A percentile compares a stretch with the other conserved stretches of the same genome.
phyloP scores from a whole-genome alignment of 2,888 invertebrate species.

The Nymphalis c-album region DNA sequence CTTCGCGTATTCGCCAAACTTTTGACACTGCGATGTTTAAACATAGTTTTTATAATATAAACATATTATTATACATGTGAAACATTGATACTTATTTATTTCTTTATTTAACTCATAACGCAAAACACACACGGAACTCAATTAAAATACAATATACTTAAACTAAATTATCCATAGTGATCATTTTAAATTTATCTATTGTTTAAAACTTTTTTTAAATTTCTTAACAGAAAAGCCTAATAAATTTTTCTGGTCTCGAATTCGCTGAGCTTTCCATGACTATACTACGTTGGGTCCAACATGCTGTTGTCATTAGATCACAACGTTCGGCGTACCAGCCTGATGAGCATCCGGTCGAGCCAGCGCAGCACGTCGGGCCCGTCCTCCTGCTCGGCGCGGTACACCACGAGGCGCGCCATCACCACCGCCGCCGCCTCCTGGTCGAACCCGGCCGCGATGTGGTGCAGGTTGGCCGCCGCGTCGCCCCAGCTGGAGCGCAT shows the following conservation, averaged over 20 bases:
- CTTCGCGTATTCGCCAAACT: slow-evolving; percentile 99
- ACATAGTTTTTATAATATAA: not conserved
- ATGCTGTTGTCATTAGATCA: not conserved
- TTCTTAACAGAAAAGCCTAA: too few species aligned
- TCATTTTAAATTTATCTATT: too few species aligned
- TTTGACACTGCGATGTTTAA: slow-evolving; percentile 90
- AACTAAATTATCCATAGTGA: too few species aligned
- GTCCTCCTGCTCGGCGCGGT: slow-evolving; percentile 96
- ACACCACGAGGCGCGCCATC: slow-evolving; percentile 98
- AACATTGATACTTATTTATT: too few species aligned
- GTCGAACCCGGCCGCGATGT: slow-evolving; percentile 97
- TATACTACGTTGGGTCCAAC: too few species aligned
- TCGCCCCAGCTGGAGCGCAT: slow-evolving; percentile 92
- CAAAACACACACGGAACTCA: too few species aligned
- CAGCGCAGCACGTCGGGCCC: slow-evolving; percentile 98
- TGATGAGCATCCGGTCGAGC: slow-evolving; percentile 98
- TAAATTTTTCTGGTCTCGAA: too few species aligned
- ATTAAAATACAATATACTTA: too few species aligned
- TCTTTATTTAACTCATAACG: too few species aligned
- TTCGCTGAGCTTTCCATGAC: too few species aligned
- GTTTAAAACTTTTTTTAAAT: too few species aligned
- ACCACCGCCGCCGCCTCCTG: slow-evolving; percentile 99
- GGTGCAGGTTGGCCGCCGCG: slow-evolving; percentile 92
- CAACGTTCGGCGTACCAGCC: slow-evolving; percentile 86
- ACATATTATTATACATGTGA: not conserved